phyloP scores from a whole-genome alignment of 2,888 invertebrate species.

The Hymenopus coronatus region DNA sequence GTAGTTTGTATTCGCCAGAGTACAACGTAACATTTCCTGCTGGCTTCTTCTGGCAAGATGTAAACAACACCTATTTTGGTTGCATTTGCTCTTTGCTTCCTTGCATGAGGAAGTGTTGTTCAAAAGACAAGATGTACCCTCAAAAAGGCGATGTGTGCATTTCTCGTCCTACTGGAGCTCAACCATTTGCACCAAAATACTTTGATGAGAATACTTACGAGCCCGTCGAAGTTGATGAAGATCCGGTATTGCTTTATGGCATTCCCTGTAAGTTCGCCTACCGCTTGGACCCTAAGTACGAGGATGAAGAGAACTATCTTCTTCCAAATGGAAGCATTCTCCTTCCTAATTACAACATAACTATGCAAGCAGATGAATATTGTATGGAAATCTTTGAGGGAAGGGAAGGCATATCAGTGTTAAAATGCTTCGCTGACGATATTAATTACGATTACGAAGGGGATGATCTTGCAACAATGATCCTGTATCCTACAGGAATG shows the following conservation, averaged over 20 bases:
- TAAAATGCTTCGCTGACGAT: background rate
- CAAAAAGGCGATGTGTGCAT: background rate
- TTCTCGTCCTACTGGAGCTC: background rate
- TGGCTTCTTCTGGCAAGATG: constrained; percentile 8
- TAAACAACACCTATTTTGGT: constrained; percentile 34
- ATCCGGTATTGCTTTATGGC: constrained; percentile 11
- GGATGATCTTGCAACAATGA: background rate
- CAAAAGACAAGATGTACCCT: constrained; percentile 18
- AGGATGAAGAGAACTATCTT: constrained; percentile 38
- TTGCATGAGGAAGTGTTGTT: constrained; percentile 47
- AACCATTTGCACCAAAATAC: background rate
- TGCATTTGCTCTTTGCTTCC: constrained; percentile 45
- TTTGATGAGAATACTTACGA: background rate
- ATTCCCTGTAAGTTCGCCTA: constrained; percentile 35
- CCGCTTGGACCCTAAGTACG: constrained; percentile 38
- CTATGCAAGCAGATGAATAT: constrained; percentile 9
- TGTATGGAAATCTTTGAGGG: constrained; percentile 20
- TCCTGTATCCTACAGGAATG: constrained; percentile 38
- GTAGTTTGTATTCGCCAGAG: background rate
- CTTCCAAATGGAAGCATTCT: background rate
- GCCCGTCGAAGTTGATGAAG: background rate
- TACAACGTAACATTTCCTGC: constrained; percentile 7
- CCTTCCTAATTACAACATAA: background rate
- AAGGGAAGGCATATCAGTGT: background rate
- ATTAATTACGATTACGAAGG: background rate